Base-by-base conservation (phyloP, 1,140 invertebrate species). In the Drosophila dunni region DNA sequence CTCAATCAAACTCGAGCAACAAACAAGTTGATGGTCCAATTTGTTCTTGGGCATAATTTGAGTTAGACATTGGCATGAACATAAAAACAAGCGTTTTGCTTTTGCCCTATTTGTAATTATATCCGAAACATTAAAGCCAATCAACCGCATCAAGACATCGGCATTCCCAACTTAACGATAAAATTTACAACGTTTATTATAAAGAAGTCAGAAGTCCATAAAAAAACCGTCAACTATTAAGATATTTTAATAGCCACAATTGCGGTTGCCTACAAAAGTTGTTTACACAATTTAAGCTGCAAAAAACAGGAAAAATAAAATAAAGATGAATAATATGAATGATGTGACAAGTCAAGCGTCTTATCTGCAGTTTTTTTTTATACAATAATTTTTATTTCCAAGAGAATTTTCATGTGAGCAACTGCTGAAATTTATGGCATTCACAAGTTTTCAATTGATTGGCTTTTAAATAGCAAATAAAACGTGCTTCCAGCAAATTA, bases 401-500 rank as follows among this genome's bases (percentile, higher is more conserved):
- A 44, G 20, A 40, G 65, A 60, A 1, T 68, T 67, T 71, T 44
- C 42, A 45, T 9, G 29, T 76, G 68, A 77, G 58, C 54, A 64
- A 46, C 76, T 72, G 88, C 82, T 86, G 83, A 86, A 83, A 86
- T 86, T 86, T 88, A 86, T 86, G 73, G 65, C 83, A 74, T 69
- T 42, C 68, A 57, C 69, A 57, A 69, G 48, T 72, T 63, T 65
- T 54, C 81, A 81, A 85, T 86, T 88, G 83, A 86, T 86, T 86
- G 83, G 79, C 84, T 86, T 74, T 79, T 83, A 83, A 86, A 71
- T 58, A 70, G 57, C 51, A 53, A 69, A 71, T 65, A 64, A 78
- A 76, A 80, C 65, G 63, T 83, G 78, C 77, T 79, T 75, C 54
- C 60, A 84, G 51, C 75, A 64, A 67, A 64, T 68, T 68, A 67